Evolutionary conservation across 1,140 invertebrate genomes (phyloP).

Genomic region (Lasioglossum albipes): DNA sequence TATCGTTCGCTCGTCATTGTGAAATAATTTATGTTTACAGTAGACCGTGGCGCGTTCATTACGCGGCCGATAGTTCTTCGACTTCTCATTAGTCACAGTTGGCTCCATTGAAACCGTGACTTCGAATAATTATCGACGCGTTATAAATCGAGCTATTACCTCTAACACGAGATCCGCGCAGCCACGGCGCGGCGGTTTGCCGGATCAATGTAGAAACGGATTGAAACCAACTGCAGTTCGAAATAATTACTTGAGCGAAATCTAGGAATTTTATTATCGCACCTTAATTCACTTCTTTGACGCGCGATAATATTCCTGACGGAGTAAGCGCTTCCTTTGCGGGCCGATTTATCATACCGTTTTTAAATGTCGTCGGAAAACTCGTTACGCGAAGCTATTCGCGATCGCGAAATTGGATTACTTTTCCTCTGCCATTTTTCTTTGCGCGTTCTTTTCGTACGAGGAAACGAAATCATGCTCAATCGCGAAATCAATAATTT

Average conservation of each 20-base stretch:
- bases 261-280: not conserved
- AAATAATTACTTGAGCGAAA: not conserved
- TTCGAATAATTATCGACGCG: constrained; percentile 23
- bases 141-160: constrained; percentile 20
- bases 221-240: no score
- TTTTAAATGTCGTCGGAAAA: not conserved
- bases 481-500: not conserved
- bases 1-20: constrained; percentile 26
- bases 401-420: not conserved
- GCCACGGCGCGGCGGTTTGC: no score
- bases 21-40: constrained; percentile 43
- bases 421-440: not conserved
- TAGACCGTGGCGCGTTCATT: constrained; percentile 20
- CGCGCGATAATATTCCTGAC: not conserved
- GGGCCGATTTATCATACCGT: not conserved
- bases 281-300: not conserved
- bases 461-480: not conserved
- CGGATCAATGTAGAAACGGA: not conserved
- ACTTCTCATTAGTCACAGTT: constrained; percentile 23
- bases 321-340: not conserved
- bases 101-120: not conserved
- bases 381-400: not conserved
- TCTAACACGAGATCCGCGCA: not conserved
- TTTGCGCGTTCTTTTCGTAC: not conserved
- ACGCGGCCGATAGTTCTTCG: constrained; percentile 18